Evolutionary conservation across 2,888 invertebrate genomes (phyloP).

Genomic region (Dioctria linearis): DNA sequence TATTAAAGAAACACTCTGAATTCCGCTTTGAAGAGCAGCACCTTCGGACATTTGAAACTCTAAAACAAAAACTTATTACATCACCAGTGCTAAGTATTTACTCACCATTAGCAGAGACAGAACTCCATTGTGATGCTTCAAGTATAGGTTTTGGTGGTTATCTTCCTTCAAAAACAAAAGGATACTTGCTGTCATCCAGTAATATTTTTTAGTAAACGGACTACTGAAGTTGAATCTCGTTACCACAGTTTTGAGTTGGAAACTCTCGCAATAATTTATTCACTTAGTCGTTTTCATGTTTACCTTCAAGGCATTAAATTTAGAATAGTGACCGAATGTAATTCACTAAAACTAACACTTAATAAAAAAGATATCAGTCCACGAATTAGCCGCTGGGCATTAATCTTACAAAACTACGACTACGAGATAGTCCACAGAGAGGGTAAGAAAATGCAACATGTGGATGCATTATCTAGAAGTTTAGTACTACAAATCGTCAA

Average conservation of each 20-base stretch:
- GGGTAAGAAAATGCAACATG: constrained; percentile 64
- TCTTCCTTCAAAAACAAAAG: constrained; percentile 61
- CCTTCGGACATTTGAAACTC: constrained; percentile 41
- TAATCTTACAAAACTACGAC: constrained; percentile 63
- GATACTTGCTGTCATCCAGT: constrained; percentile 61
- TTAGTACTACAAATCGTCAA: constrained; percentile 59
- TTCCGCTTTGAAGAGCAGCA: constrained; percentile 50
- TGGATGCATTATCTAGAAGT: constrained; percentile 63
- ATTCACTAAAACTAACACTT: constrained; percentile 62
- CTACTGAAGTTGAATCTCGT: constrained; percentile 60
- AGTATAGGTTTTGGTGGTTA: constrained; percentile 61
- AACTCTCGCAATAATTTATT: constrained; percentile 63
- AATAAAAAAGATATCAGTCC: constrained; percentile 62
- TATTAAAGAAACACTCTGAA: constrained; percentile 57
- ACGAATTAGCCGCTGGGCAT: constrained; percentile 64
- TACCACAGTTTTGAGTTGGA: constrained; percentile 65
- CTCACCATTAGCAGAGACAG: constrained; percentile 59
- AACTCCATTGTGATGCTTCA: constrained; percentile 64
- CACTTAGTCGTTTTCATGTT: constrained; percentile 62
- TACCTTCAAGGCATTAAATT: constrained; percentile 62
- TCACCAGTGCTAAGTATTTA: constrained; percentile 62
- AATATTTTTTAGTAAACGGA: constrained; percentile 62
- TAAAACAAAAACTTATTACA: constrained; percentile 51
- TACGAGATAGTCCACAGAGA: constrained; percentile 64
- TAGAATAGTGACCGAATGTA: constrained; percentile 63